These are phyloP conservation scores for Malthinus seriepunctatus DNA, from an alignment of 2,888 invertebrate species.

Conservation along the genomic window DNA sequence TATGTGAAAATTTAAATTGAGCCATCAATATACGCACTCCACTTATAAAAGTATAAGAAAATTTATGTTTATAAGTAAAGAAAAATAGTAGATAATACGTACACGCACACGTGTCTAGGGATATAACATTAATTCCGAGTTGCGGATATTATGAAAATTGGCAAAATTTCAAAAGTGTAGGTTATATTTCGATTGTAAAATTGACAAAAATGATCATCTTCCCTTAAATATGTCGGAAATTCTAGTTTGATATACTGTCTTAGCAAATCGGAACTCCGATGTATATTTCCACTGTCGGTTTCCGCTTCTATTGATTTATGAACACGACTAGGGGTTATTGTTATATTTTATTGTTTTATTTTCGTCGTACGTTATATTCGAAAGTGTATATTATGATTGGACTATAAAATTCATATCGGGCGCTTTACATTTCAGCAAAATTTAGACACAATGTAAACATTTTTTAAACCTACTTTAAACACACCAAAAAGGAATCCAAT, in stretches of 20 bases:
- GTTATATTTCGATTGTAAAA: conserved; percentile 17
- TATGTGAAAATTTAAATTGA: no score
- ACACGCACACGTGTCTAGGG: no score
- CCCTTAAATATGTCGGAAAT: conserved; percentile 32
- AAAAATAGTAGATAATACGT: no score
- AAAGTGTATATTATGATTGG: conserved; percentile 44
- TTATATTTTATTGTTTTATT: conserved; percentile 46
- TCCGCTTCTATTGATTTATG: conserved; percentile 39
- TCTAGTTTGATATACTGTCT: conserved; percentile 36
- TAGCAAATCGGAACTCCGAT: conserved; percentile 35
- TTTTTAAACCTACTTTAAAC: conserved; percentile 21
- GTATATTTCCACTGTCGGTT: conserved; percentile 33
- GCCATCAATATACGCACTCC: no score
- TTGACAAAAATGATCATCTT: conserved; percentile 23
- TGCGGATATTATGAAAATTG: neutral
- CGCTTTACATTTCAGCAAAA: conserved; percentile 17
- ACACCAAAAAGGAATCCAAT: no score
- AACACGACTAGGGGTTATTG: conserved; percentile 38
- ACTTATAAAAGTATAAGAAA: no score
- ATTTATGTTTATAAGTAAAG: no score
- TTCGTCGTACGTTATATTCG: conserved; percentile 43
- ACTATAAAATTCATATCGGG: conserved; percentile 45
- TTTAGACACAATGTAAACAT: conserved; percentile 35
- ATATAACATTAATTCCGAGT: no score
- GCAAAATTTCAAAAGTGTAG: neutral